phyloP scores from a whole-genome alignment of 2,113 vertebrate genomes.

The Crotalus viridis region DNA sequence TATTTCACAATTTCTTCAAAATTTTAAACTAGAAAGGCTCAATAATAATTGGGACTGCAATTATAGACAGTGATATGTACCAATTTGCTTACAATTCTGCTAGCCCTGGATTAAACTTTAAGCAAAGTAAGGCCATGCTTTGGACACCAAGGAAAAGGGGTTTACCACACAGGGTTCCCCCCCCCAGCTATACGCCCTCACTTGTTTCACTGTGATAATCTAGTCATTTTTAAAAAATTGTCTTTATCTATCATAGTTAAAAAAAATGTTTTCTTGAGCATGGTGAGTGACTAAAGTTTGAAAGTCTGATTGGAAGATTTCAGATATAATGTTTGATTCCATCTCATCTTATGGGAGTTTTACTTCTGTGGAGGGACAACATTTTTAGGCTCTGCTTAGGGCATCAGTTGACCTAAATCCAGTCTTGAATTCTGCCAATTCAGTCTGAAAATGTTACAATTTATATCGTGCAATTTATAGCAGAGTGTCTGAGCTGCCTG shows the following conservation, averaged over 20 bases:
- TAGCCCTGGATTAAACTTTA: background rate
- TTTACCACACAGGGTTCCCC: background rate
- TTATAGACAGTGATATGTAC: background rate
- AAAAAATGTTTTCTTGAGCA: background rate
- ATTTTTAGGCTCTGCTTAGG: background rate
- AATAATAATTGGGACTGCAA: background rate
- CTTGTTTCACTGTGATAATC: background rate
- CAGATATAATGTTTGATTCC: background rate
- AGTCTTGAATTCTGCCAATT: background rate
- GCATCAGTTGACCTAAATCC: background rate
- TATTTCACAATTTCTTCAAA: background rate
- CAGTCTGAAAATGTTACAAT: background rate
- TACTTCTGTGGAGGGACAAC: background rate
- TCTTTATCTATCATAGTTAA: background rate
- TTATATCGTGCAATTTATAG: background rate
- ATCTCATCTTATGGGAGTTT: background rate
- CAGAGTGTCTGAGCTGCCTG: background rate
- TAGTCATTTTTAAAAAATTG: background rate
- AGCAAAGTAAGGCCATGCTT: background rate
- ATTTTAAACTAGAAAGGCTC: background rate
- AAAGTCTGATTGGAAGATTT: background rate
- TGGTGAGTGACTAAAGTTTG: background rate
- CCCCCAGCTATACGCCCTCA: background rate
- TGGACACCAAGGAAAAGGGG: background rate
- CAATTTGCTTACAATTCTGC: background rate